phyloP scores from a whole-genome alignment of 2,797 vertebrate species.

The Sebastes glaucus region DNA sequence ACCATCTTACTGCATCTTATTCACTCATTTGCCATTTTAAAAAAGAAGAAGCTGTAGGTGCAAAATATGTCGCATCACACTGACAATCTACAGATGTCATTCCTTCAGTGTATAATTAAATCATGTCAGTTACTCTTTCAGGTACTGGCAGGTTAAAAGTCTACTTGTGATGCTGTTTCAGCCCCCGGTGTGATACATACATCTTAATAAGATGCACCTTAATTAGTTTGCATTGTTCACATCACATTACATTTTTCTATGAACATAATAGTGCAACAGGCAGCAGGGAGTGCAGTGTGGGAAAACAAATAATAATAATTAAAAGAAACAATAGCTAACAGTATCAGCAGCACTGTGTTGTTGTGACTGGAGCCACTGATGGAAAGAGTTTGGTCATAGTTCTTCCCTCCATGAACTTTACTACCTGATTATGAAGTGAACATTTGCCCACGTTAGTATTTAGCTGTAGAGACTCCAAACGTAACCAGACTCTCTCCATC shows the following conservation, averaged over 20 bases:
- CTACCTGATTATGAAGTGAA: background rate
- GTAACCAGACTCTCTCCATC: conserved; percentile 64
- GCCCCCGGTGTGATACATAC: background rate
- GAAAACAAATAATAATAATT: conserved; percentile 3
- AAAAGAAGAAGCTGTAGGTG: background rate
- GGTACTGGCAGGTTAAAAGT: background rate
- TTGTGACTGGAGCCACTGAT: conserved; percentile 51
- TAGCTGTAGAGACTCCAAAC: background rate
- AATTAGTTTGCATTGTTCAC: background rate
- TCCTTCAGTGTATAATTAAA: background rate
- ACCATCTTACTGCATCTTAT: background rate
- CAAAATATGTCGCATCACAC: background rate
- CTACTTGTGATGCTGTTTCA: background rate
- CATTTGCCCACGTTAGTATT: background rate
- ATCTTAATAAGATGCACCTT: conserved; percentile 9
- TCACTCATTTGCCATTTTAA: background rate
- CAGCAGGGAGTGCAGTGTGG: conserved; percentile 24
- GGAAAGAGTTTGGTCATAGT: conserved; percentile 54
- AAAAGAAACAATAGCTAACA: background rate
- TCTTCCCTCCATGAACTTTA: background rate
- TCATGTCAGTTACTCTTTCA: background rate
- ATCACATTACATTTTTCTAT: background rate
- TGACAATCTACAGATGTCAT: background rate
- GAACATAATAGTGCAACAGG: conserved; percentile 26
- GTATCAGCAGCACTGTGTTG: conserved; percentile 23